These are phyloP conservation scores for Xestia xanthographa DNA, from an alignment of 2,888 invertebrate species.

Conservation along the genomic window DNA sequence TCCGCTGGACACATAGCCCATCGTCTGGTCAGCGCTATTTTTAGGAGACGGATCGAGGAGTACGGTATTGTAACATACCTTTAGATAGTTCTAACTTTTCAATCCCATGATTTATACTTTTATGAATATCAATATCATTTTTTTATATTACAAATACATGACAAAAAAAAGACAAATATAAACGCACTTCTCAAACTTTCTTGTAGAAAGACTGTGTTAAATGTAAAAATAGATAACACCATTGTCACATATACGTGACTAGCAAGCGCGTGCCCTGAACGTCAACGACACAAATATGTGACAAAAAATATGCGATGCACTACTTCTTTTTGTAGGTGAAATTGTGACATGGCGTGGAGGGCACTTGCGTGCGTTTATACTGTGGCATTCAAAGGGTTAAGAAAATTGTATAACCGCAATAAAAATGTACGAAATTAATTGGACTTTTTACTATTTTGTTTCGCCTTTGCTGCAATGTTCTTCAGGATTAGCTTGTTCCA, in stretches of 20 bases:
- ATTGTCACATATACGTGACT: too few species aligned
- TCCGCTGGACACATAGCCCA: not conserved
- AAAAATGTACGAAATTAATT: slow-evolving; percentile 33
- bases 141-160: slow-evolving; percentile 21
- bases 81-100: slow-evolving; percentile 27
- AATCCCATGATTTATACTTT: slow-evolving; percentile 54
- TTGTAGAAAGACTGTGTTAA: slow-evolving; percentile 41
- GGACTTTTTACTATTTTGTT: not conserved
- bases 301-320: too few species aligned
- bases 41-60: not conserved
- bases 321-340: too few species aligned
- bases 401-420: slow-evolving; percentile 41
- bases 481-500: slow-evolving; percentile 69
- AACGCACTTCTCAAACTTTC: slow-evolving; percentile 16
- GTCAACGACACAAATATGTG: too few species aligned
- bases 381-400: not conserved
- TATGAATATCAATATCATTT: slow-evolving; percentile 32
- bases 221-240: slow-evolving; percentile 17
- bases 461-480: not conserved
- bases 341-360: too few species aligned
- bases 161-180: slow-evolving; percentile 20
- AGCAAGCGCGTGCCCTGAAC: too few species aligned
- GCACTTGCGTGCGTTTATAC: too few species aligned
- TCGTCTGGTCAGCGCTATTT: not conserved
- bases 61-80: slow-evolving; percentile 49